Conservation (phyloP, 1,140 invertebrate species). For the Venustaconcha ellipsiformis region DNA sequence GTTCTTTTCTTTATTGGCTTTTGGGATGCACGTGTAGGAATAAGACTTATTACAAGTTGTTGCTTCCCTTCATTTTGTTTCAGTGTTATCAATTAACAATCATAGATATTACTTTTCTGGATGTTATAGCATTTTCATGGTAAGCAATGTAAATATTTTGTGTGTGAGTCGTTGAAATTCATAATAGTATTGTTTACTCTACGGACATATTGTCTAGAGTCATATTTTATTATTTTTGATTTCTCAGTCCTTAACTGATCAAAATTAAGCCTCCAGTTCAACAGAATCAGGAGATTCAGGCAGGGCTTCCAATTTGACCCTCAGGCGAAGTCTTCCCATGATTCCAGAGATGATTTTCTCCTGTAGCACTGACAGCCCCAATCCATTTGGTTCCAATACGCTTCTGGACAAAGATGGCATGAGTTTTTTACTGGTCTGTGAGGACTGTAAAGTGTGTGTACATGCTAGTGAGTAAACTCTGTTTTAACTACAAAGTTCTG, state of each 20-base stretch:
- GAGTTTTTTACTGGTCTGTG: constrained; percentile 64
- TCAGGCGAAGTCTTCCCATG: constrained; percentile 54
- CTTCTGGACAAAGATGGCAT: constrained; percentile 56
- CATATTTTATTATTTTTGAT: not conserved
- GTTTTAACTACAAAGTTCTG: too few relatives aligned
- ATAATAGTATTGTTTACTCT: too few relatives aligned
- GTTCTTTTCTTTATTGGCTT: too few relatives aligned
- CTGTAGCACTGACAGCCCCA: constrained; percentile 55
- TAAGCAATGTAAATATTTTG: too few relatives aligned
- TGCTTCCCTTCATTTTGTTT: too few relatives aligned
- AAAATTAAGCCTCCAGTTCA: not conserved
- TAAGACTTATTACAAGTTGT: too few relatives aligned
- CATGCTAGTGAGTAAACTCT: constrained; percentile 67
- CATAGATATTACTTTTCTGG: too few relatives aligned
- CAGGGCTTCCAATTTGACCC: constrained; percentile 20
- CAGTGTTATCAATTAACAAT: too few relatives aligned
- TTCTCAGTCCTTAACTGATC: constrained; percentile 5
- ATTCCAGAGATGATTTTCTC: constrained; percentile 65
- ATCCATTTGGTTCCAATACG: constrained; percentile 47
- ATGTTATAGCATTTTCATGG: too few relatives aligned
- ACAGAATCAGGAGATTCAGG: not conserved
- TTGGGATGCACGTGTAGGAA: too few relatives aligned
- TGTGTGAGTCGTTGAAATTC: too few relatives aligned
- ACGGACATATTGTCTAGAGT: not conserved
- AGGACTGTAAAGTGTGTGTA: constrained; percentile 68